These are phyloP conservation scores for Falco rusticolus DNA, from an alignment of 2,797 vertebrate genomes.

Conservation along the genomic window DNA sequence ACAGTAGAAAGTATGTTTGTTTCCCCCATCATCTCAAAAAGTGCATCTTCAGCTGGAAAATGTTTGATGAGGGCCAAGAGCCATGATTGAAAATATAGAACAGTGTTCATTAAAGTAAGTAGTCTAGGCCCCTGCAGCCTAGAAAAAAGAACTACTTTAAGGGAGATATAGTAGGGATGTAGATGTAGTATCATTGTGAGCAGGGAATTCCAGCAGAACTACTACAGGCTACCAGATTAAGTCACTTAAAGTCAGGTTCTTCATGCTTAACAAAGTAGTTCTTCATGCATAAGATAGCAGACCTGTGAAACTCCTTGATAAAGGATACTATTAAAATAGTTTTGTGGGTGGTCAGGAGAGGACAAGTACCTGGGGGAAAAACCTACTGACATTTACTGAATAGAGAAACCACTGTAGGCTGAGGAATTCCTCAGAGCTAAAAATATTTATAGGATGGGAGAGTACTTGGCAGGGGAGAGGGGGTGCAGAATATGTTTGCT, in stretches of 20 bases:
- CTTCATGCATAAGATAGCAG: background rate
- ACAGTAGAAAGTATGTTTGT: background rate
- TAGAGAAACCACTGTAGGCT: background rate
- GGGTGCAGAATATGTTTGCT: background rate
- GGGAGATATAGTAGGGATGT: background rate
- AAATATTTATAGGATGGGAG: background rate
- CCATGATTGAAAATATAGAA: background rate
- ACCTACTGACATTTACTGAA: background rate
- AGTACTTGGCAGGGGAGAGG: background rate
- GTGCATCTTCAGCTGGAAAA: background rate
- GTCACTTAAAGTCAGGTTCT: background rate
- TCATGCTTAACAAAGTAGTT: background rate
- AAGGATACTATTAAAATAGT: background rate
- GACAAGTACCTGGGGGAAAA: background rate
- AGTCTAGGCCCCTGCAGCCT: background rate
- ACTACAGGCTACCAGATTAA: background rate
- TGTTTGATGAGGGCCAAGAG: background rate
- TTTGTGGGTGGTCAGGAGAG: background rate
- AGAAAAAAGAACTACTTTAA: background rate
- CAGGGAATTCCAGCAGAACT: background rate
- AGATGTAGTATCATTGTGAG: background rate
- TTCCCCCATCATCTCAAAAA: background rate
- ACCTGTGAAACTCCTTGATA: background rate
- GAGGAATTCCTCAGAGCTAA: background rate
- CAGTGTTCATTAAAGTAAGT: background rate